Base-by-base conservation (phyloP, 1,140 invertebrate species). In the Thaumetopoea pityocampa region DNA sequence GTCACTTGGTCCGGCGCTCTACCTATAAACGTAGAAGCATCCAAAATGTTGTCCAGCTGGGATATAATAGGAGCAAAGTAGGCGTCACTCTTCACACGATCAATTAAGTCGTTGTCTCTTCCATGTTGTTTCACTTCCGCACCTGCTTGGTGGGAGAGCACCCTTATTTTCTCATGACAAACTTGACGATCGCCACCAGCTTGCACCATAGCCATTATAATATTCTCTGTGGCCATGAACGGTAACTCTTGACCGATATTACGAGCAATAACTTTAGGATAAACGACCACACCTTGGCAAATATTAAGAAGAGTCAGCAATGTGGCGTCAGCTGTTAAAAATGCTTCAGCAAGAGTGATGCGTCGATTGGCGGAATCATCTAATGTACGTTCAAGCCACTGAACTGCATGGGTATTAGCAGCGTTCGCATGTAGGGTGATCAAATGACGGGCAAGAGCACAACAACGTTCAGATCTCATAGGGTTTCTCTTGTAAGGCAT, bases 401-500 rank as follows among this genome's bases (percentile, higher is more conserved):
- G 98, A 1, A 90, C 93, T 0, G 96, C 92, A 29, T 94, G 92
- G 0, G 96, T 97, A 49, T 96, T 91, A 1, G 96, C 89, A 7
- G 94, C 89, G 65, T 97, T 96, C 7, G 90, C 90, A 5, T 91
- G 87, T 1, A 99, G 70, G 2, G 91, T 90, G 80, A 99, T 99
- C 15, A 99, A 79, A 85, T 98, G 95, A 14, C 97, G 88, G 0
- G 97, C 92, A 30, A 99, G 85, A 2, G 96, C 92, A 84, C 98
- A 99, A 55, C 95, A 93, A 33, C 97, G 88, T 77, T 99, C 98
- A 10, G 94, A 94, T 38, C 97, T 88, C 97, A 99, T 99, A 1
- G 98, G 98, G 77, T 99, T 99, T 17, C 97, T 88, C 69, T 99
- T 99, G 76, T 99, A 99, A 0, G 98, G 88, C 94, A 96, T 96